Evolutionary conservation across 2,797 vertebrate species (phyloP).

Genomic region (Dendrocincla tyrannina): DNA sequence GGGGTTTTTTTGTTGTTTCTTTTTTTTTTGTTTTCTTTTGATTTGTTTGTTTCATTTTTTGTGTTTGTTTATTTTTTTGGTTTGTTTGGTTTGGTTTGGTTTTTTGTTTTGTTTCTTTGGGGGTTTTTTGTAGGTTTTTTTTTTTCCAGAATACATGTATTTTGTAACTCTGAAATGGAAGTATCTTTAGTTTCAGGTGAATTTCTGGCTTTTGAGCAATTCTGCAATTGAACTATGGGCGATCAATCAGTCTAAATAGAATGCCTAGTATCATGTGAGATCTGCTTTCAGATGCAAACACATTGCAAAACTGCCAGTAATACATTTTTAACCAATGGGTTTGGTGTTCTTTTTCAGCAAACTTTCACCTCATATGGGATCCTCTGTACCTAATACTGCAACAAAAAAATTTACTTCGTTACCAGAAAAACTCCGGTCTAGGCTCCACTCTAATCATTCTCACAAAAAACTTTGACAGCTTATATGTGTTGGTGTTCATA

Average conservation of each 20-base stretch:
- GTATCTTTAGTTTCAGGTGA: not conserved
- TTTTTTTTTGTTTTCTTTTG: no score
- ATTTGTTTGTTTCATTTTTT: no score
- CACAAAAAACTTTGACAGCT: not conserved
- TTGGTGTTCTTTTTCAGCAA: not conserved
- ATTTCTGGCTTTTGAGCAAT: not conserved
- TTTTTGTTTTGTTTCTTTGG: no score
- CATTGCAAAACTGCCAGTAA: not conserved
- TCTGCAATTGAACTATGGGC: not conserved
- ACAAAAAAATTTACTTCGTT: not conserved
- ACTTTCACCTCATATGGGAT: not conserved
- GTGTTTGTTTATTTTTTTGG: no score
- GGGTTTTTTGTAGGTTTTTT: no score
- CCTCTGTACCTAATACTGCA: not conserved
- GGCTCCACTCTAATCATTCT: not conserved
- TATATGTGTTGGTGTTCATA: not conserved
- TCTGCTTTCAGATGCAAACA: not conserved
- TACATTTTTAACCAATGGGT: not conserved
- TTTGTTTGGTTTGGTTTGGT: no score
- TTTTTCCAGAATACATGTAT: not conserved
- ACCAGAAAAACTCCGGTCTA: not conserved
- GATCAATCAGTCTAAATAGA: not conserved
- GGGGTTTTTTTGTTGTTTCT: no score
- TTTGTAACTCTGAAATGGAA: not conserved
- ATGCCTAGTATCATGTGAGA: not conserved